Evolutionary conservation across 2,797 vertebrate genomes (phyloP), one percentile per base, ranked within the genome.

Genomic region (Centropyge bicolor): DNA sequence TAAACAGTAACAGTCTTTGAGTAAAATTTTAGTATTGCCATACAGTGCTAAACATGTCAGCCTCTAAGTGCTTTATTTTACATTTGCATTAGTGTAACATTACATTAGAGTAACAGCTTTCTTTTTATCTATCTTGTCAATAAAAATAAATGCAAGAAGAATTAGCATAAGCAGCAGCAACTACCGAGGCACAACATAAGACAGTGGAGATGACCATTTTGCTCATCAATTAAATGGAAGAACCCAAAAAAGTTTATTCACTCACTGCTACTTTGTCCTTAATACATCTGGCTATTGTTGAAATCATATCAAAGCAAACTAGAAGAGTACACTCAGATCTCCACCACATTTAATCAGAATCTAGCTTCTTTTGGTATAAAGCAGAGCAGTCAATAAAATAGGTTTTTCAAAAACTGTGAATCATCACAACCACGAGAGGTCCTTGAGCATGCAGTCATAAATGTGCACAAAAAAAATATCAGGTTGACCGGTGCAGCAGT

Each of bases 71-170:
- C 11, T 55, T 1, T 2, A 36, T 24, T 49, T 63, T 51, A 43
- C 5, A 41, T 19, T 22, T 71, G 27, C 5, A 46, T 49, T 27
- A 41, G 7, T 31, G 27, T 31, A 31, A 31, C 27, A 31, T 31
- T 31, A 2, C 27, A 31, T 31, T 31, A 31, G 2, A 59, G 5
- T 31, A 19, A 41, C 49, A 67, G 20, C 36, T 54, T 64, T 11
- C 31, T 54, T 55, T 62, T 46, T 40, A 51, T 57, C 71, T 36
- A 38, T 61, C 8, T 45, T 43, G 40, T 73, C 11, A 55, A 74
- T 55, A 49, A 63, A 61, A 56, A 27, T 12, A 13, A 14, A n/a
- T 22, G 1, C 14, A 24, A 62, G 49, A 56, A 35, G 2, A 69
- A 45, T 40, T 41, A 8, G 40, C 20, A 52, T 14, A 55, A 22